Conservation (phyloP, 2,888 invertebrate species). For the Thumatha senex region DNA sequence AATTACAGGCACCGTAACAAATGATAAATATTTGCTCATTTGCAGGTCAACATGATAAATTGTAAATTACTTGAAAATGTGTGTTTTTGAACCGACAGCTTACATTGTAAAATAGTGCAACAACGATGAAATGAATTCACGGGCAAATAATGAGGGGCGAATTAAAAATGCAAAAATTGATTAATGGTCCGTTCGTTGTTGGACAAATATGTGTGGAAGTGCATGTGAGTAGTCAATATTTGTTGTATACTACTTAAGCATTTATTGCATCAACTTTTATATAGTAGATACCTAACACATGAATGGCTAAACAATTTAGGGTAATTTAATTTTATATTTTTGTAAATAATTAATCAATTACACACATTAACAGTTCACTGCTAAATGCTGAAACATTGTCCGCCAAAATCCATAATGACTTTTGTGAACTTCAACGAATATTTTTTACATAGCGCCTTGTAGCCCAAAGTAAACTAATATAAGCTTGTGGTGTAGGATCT, state of each 20-base stretch:
- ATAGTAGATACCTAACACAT: too few species aligned
- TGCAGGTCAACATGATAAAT: constrained; percentile 77
- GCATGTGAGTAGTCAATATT: constrained; percentile 11
- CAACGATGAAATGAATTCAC: constrained; percentile 74
- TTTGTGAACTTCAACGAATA: too few species aligned
- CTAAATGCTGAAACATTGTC: too few species aligned
- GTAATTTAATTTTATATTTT: too few species aligned
- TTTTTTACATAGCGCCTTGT: too few species aligned
- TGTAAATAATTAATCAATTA: too few species aligned
- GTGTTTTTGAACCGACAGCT: constrained; percentile 63
- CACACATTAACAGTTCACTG: too few species aligned
- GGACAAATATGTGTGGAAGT: constrained; percentile 72
- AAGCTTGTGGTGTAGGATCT: too few species aligned
- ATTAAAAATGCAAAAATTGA: constrained; percentile 83
- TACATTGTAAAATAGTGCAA: constrained; percentile 74
- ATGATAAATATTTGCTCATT: constrained; percentile 80
- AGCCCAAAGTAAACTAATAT: too few species aligned
- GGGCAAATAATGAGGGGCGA: constrained; percentile 77
- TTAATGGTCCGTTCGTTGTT: constrained; percentile 70
- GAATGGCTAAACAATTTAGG: too few species aligned
- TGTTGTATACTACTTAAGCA: not conserved
- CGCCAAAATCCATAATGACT: too few species aligned
- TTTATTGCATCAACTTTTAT: not conserved
- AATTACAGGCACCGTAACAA: constrained; percentile 76
- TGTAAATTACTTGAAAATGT: constrained; percentile 80